These are phyloP conservation scores for Pipa parva DNA, from an alignment of 2,113 vertebrate species.

Conservation along the genomic window DNA sequence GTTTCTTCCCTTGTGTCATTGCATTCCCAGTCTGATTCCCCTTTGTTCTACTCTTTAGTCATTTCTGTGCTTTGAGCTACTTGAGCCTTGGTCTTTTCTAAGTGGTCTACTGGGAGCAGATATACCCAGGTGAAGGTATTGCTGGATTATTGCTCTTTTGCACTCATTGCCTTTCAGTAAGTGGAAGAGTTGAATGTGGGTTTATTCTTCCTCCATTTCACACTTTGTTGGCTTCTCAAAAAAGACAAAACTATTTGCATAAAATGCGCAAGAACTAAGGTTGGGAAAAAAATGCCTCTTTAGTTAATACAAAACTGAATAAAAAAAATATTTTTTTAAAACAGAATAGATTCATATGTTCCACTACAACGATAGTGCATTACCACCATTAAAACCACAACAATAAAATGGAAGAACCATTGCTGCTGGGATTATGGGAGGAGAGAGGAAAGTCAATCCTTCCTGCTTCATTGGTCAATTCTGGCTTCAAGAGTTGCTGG, in stretches of 20 bases:
- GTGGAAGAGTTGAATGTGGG: neutral
- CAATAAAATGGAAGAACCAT: too few relatives aligned
- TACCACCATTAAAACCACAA: too few relatives aligned
- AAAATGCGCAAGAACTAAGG: too few relatives aligned
- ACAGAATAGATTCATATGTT: too few relatives aligned
- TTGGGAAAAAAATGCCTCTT: too few relatives aligned
- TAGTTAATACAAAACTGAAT: too few relatives aligned
- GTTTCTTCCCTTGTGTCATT: neutral
- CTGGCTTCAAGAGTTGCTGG: too few relatives aligned
- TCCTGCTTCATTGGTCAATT: too few relatives aligned
- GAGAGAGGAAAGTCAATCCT: too few relatives aligned
- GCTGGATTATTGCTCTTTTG: slow-evolving; percentile 22
- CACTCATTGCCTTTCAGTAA: slow-evolving; percentile 8
- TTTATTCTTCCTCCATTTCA: neutral
- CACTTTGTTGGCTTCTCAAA: neutral
- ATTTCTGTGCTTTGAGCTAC: slow-evolving; percentile 5
- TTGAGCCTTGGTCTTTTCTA: slow-evolving; percentile 5
- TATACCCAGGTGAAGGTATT: slow-evolving; percentile 17
- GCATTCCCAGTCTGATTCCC: slow-evolving; percentile 3
- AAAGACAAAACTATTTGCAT: neutral
- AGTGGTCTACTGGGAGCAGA: neutral
- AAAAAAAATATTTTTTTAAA: too few relatives aligned
- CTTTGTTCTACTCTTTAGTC: slow-evolving; percentile 14
- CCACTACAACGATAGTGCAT: too few relatives aligned
- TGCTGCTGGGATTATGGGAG: too few relatives aligned